Evolutionary conservation across 2,797 vertebrate species (phyloP).

Genomic region (Hemitrygon akajei): DNA sequence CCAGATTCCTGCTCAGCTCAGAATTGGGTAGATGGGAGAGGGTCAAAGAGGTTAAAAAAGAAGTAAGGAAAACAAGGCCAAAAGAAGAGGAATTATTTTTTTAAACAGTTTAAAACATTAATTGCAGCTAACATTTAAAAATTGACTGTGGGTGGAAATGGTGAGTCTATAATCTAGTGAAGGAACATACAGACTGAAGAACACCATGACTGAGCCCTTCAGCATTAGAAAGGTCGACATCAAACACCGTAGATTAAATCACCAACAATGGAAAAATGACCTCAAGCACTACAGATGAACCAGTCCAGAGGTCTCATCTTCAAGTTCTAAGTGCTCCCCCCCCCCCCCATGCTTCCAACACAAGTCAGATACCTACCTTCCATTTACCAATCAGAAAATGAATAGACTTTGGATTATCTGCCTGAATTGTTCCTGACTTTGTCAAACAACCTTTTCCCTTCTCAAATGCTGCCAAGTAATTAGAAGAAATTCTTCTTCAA

Average conservation of each 20-base stretch:
- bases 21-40: neutral
- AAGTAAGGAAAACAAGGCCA: conserved; percentile 16
- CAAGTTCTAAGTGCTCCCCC: neutral
- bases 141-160: neutral
- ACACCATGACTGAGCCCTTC: no score
- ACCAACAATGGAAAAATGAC: no score
- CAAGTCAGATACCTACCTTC: neutral
- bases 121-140: neutral
- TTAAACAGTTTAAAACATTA: neutral
- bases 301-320: neutral
- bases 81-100: neutral
- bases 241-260: no score
- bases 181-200: neutral
- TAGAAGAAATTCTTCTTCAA: neutral
- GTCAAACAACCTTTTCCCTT: neutral
- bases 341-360: neutral
- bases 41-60: neutral
- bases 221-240: neutral
- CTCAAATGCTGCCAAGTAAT: neutral
- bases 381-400: neutral
- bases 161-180: neutral
- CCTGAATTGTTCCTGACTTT: neutral
- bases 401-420: neutral
- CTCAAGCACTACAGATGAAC: no score
- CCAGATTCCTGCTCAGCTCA: conserved; percentile 59